Evolutionary conservation across 2,113 vertebrate species (phyloP), one percentile per base, ranked within the genome.

Genomic region (Collichthys lucidus): DNA sequence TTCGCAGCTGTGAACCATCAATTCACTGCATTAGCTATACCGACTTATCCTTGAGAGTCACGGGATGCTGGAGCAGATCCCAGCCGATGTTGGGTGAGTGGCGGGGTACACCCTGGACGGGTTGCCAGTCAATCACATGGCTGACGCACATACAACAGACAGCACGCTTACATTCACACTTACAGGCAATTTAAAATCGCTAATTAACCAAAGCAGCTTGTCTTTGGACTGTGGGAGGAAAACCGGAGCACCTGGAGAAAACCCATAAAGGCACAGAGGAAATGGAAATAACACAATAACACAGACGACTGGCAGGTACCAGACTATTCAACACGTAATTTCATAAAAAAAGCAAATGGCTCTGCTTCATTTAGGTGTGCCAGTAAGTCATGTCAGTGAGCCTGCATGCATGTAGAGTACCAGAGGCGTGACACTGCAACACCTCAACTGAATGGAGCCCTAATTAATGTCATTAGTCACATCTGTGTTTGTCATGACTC

Each of bases 401-500:
- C 11, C 44, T 46, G 44, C 59, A 47, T 40, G 22, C 52, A 40
- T 42, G 12, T 7, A 8, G 44, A 62, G 22, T 2, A 40, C 46
- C 24, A n/a, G 24, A 11, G 35, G 57, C 52, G 74, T 76, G 50
- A 64, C 31, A 9, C 56, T 44, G 52, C 12, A 71, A 9, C 52
- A 19, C 55, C 31, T 46, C 11, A 60, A 68, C 59, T 53, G 61
- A 57, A 64, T 10, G 46, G 26, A 68, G 56, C 46, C 12, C 9
- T 50, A 49, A 61, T 74, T 11, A 20, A 49, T 16, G 6, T 64
- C 24, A 59, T 77, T 65, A 52, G 59, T 22, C 1, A 24, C 53
- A 56, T 63, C 50, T 74, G 22, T 55, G 20, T 67, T 60, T 50
- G 22, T 22, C 61, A 52, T 64, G 46, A 31, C 52, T 63, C 61